Evolutionary conservation across 2,113 vertebrate genomes (phyloP), one percentile per base, ranked within the genome.

Genomic region (Rallus limicola): DNA sequence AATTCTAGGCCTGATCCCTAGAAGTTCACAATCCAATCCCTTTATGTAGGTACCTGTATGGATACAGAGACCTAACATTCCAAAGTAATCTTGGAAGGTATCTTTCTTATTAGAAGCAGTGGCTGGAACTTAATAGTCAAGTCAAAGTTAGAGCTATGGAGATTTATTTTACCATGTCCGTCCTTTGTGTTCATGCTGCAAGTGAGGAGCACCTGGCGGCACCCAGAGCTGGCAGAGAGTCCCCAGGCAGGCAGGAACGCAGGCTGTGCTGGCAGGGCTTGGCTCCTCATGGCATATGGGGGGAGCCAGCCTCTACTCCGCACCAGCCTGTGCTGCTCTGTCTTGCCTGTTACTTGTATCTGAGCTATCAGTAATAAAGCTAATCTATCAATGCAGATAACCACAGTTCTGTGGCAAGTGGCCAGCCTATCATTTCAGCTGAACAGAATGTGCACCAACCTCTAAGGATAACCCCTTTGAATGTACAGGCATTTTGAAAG

Each of bases 221-320:
- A 6, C 59, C 29, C 11, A 2, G 84, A 4, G 10, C 65, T 8
- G 17, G 58, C 2, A 2, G 28, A 46, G 44, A 17, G 2, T 34
- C 40, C 38, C 18, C 4, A 0, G 1, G 4, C 33, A 5, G 84
- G 50, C 2, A 1, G 56, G n/a, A 4, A 59, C 0, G 13, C 13
- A 6, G 55, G 46, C 40, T n/a, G 38, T 33, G 44, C 56, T 65
- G 28, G 55, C 55, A 17, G 7, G 33, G 36, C 72, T 10, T 4
- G 53, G 62, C 58, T 58, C 25, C 52, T 21, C 10, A 24, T 36
- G 11, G 44, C 3, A 2, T 3, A 11, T 3, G 0, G 9, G 7
- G 36, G 25, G 28, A 48, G 16, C 48, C 56, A 62, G 62, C 18
- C 70, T 3, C 9, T 1, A 59, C 36, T 55, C 25, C 16, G 33